These are phyloP conservation scores for Lycaena phlaeas DNA, from an alignment of 2,888 invertebrate species.

Conservation along the genomic window DNA sequence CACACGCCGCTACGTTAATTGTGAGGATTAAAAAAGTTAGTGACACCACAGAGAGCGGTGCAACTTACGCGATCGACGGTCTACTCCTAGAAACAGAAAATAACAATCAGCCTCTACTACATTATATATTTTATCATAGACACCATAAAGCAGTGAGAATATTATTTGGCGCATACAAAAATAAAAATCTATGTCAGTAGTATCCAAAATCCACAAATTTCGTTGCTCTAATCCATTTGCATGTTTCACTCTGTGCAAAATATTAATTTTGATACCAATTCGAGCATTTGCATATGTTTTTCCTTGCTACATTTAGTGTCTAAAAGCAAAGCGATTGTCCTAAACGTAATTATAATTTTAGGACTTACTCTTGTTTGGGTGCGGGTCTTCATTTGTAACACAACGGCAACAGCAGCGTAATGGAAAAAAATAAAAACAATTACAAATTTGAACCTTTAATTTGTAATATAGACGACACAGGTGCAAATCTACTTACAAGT, in stretches of 20 bases:
- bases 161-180: constrained; percentile 55
- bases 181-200: constrained; percentile 41
- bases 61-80: constrained; percentile 74
- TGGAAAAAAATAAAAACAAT: constrained; percentile 48
- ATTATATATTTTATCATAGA: constrained; percentile 34
- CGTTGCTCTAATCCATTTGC: constrained; percentile 5
- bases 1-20: constrained; percentile 57
- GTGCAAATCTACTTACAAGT: constrained; percentile 11
- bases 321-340: constrained; percentile 50
- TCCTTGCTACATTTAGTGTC: constrained; percentile 38
- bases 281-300: constrained; percentile 34
- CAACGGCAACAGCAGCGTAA: constrained; percentile 42
- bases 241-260: constrained; percentile 22
- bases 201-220: constrained; percentile 15
- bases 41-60: constrained; percentile 72
- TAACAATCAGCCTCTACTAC: constrained; percentile 67
- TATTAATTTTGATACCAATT: constrained; percentile 40
- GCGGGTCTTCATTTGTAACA: constrained; percentile 69
- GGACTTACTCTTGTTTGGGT: constrained; percentile 79
- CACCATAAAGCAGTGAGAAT: constrained; percentile 49
- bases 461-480: constrained; percentile 27
- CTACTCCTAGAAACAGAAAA: constrained; percentile 75
- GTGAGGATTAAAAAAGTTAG: constrained; percentile 55
- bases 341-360: constrained; percentile 25
- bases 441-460: constrained; percentile 32